These are phyloP conservation scores for Girardia tigrina DNA, from an alignment of 2,888 invertebrate genomes.

Conservation along the genomic window DNA sequence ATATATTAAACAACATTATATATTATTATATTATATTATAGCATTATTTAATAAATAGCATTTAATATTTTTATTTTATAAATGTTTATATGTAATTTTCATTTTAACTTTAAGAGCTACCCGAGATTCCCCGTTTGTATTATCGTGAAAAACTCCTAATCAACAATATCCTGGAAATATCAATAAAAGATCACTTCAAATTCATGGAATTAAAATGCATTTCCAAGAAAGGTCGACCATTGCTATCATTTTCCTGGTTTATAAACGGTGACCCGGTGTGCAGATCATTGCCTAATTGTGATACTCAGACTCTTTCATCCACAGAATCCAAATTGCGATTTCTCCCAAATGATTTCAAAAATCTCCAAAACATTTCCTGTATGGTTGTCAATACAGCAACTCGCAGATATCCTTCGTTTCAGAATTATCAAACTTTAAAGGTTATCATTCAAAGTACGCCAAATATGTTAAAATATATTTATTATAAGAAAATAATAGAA, in stretches of 20 bases:
- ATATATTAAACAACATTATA: no score
- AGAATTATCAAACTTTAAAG: neutral
- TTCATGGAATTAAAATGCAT: neutral
- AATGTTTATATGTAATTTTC: no score
- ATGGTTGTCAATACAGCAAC: neutral
- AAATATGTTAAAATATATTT: no score
- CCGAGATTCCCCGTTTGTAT: neutral
- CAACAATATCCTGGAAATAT: neutral
- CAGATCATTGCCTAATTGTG: neutral
- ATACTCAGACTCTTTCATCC: neutral
- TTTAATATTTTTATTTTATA: no score
- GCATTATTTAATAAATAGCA: no score
- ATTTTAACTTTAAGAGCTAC: neutral
- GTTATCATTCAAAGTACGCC: slow-evolving; percentile 23
- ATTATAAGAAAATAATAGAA: no score
- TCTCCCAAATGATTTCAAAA: neutral
- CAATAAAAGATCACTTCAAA: neutral
- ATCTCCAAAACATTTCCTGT: neutral
- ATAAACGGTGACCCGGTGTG: neutral
- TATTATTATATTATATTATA: no score
- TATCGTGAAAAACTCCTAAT: neutral
- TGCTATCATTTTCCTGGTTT: neutral
- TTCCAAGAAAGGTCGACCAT: neutral
- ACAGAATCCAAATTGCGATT: neutral
- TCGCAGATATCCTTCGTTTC: neutral